Percentiles rank a stretch among this genome's conserved stretches.
These are phyloP conservation scores for Notothenia coriiceps DNA, from an alignment of 2,113 vertebrate species.

Conservation along the genomic window DNA sequence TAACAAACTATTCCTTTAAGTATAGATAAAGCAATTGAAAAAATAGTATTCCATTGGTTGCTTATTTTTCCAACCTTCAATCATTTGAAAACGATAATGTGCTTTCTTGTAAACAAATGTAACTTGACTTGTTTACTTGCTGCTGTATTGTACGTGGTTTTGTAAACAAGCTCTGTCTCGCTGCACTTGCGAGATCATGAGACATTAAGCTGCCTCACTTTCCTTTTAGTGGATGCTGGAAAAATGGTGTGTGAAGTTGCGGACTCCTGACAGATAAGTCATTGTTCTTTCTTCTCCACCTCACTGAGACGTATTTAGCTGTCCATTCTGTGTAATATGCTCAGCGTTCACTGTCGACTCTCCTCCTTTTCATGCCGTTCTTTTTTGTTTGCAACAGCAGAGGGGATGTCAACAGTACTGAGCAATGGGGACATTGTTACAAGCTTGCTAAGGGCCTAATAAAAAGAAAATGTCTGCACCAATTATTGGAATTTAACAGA, in stretches of 20 bases:
- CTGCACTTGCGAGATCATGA: constrained; percentile 3
- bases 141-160: neutral
- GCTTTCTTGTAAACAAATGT: neutral
- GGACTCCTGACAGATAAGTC: constrained; percentile 26
- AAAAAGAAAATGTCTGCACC: constrained; percentile 18
- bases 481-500: constrained; percentile 3
- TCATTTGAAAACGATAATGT: neutral
- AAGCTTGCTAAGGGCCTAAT: constrained; percentile 1
- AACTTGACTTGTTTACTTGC: too few relatives aligned
- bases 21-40: neutral
- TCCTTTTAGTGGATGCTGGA: constrained; percentile 14
- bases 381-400: neutral
- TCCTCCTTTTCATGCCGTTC: neutral
- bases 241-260: constrained; percentile 22
- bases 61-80: neutral
- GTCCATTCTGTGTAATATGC: constrained; percentile 1
- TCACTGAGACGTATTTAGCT: constrained; percentile 26
- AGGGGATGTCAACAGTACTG: constrained; percentile 3
- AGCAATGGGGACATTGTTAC: constrained; percentile 23
- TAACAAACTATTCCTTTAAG: neutral
- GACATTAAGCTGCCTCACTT: constrained; percentile 22
- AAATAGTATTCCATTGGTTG: neutral
- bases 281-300: constrained; percentile 20
- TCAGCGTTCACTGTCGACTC: constrained; percentile 27
- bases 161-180: constrained; percentile 9